phyloP scores from a whole-genome alignment of 2,797 vertebrate genomes.

The Microhierax caerulescens region DNA sequence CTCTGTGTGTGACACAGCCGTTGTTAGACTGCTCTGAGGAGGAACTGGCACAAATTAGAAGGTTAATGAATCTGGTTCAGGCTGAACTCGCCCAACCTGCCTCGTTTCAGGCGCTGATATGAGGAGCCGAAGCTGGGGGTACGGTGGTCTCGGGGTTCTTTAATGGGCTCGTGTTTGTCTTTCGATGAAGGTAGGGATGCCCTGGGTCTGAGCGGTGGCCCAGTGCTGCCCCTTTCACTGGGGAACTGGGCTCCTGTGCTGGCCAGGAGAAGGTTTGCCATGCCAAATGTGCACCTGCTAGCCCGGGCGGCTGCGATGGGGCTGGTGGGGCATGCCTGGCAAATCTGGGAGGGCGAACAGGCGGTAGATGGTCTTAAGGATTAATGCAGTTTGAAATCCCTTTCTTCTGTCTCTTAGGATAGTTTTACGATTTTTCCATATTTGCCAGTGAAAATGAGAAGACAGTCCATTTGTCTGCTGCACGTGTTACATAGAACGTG shows the following conservation, averaged over 20 bases:
- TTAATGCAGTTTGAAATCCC: not conserved
- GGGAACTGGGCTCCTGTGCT: no score
- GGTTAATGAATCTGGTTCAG: not conserved
- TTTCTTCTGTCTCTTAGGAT: not conserved
- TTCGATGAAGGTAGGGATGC: not conserved
- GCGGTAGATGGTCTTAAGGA: not conserved
- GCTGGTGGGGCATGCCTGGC: not conserved
- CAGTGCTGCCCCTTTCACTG: rapidly evolving
- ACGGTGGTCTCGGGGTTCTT: not conserved
- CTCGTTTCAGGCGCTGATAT: not conserved
- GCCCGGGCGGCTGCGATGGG: not conserved
- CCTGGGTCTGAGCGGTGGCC: not conserved
- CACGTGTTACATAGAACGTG: not conserved
- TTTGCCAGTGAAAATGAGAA: not conserved
- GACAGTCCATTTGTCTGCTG: not conserved
- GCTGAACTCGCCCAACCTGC: not conserved
- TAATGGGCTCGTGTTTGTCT: not conserved
- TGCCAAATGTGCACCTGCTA: not conserved
- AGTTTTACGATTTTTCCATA: not conserved
- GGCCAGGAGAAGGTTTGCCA: not conserved
- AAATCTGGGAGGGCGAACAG: rapidly evolving
- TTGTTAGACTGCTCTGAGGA: not conserved
- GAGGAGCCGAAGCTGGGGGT: not conserved
- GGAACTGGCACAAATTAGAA: not conserved
- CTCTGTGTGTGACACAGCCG: not conserved